Base-by-base conservation (phyloP, 2,113 vertebrate species). In the Mobula hypostoma region DNA sequence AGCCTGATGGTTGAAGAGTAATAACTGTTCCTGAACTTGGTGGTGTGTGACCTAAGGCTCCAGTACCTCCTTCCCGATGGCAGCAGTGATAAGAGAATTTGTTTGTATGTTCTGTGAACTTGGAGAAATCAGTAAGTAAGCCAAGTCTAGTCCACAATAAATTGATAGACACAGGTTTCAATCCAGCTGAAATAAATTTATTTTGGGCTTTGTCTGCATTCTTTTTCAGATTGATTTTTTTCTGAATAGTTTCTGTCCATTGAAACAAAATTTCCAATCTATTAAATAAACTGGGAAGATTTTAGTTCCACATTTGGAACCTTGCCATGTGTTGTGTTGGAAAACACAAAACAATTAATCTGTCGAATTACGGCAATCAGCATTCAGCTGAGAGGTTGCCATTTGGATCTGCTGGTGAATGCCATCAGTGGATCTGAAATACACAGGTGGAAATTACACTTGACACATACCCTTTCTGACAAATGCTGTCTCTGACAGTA, bases 181-280 rank as follows among this genome's bases (percentile, higher is more conserved):
- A 72, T 72, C 66, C 6, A 1, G 9, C 11, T 70, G 66, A 70
- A 70, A 92, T 70, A 70, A 58, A 87, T 87, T 80, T 68, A 11
- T 72, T 40, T 40, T 72, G 19, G 36, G 1, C 48, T 29, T 93
- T 93, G 27, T 70, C 70, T 74, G 68, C 48, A 48, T 93, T 74
- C 66, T 27, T 21, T 93, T 72, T 74, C 91, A 93, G 72, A 74
- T 93, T 48, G 91, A 74, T 93, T 93, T 93, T 93, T 68, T 74
- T 48, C n/a, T 74, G 24, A 93, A 93, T 40, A 93, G 7, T 72
- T 70, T 7, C 88, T 68, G 66, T 63, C 66, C 29, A 29, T 70
- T 92, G 88, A 70, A 40, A 93, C 24, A 19, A 24, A 9, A 70
- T 92, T 93, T 93, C 36, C 21, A 68, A 92, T n/a, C 66, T 92